Conservation (phyloP, 2,113 vertebrate species). For the Sinocyclocheilus rhinocerous region DNA sequence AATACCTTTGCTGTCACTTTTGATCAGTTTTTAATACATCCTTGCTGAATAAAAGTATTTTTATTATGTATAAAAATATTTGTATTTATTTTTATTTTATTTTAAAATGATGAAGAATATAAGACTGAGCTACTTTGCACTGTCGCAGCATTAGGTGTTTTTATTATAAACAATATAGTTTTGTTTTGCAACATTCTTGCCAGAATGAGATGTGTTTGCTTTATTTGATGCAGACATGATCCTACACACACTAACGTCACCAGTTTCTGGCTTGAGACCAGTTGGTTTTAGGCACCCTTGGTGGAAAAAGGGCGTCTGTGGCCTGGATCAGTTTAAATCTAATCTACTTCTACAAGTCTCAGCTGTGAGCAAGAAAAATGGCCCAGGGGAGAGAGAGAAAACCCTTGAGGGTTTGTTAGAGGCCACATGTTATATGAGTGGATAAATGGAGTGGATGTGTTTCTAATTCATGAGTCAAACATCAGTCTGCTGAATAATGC, state of each 20-base stretch:
- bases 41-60: background rate
- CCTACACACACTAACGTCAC: background rate
- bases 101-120: background rate
- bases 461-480: background rate
- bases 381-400: background rate
- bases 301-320: background rate
- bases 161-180: background rate
- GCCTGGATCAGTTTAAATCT: conserved; percentile 39
- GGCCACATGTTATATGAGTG: background rate
- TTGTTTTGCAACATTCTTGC: background rate
- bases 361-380: conserved; percentile 37
- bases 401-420: conserved; percentile 21
- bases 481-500: conserved; percentile 19
- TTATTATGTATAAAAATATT: background rate
- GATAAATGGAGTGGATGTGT: conserved; percentile 23
- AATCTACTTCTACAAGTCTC: conserved; percentile 22
- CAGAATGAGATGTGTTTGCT: background rate
- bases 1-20: background rate
- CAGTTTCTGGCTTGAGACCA: background rate
- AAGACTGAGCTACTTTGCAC: background rate
- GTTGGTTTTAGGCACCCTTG: background rate
- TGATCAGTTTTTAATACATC: background rate
- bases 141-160: background rate
- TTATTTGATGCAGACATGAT: background rate
- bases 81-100: background rate